Evolutionary conservation across 2,888 invertebrate genomes (phyloP).

Genomic region (Leptinotarsa peninsularis): DNA sequence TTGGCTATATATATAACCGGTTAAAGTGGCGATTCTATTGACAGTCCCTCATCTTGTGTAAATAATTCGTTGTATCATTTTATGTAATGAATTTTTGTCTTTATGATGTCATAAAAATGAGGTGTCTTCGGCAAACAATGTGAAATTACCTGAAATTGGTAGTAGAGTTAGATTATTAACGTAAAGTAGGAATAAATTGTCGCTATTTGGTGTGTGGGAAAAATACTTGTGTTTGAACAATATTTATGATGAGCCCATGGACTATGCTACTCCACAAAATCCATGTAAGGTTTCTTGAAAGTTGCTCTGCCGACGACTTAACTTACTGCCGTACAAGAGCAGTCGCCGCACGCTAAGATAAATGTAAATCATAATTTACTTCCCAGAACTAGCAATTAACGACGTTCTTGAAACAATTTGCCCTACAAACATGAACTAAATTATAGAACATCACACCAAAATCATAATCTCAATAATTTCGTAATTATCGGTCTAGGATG

Average conservation of each 20-base stretch:
- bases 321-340: conserved; percentile 35
- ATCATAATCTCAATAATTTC: conserved; percentile 32
- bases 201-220: no score
- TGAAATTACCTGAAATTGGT: no score
- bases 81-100: no score
- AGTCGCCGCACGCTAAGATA: conserved; percentile 27
- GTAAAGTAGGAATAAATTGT: no score
- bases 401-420: conserved; percentile 38
- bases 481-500: conserved; percentile 20
- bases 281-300: conserved; percentile 43
- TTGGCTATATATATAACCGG: no score
- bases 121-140: no score
- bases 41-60: no score
- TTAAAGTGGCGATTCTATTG: no score
- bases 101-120: no score
- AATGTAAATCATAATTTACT: conserved; percentile 46
- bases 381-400: conserved; percentile 33
- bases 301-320: conserved; percentile 44
- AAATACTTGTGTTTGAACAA: no score
- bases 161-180: no score
- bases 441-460: conserved; percentile 25
- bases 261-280: conserved; percentile 38
- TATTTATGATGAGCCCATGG: neutral
- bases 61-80: no score
- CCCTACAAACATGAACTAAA: conserved; percentile 38